Percentiles rank a stretch among this genome's conserved stretches.
Evolutionary conservation across 2,797 vertebrate genomes (phyloP).

Genomic region (Pitangus sulphuratus): DNA sequence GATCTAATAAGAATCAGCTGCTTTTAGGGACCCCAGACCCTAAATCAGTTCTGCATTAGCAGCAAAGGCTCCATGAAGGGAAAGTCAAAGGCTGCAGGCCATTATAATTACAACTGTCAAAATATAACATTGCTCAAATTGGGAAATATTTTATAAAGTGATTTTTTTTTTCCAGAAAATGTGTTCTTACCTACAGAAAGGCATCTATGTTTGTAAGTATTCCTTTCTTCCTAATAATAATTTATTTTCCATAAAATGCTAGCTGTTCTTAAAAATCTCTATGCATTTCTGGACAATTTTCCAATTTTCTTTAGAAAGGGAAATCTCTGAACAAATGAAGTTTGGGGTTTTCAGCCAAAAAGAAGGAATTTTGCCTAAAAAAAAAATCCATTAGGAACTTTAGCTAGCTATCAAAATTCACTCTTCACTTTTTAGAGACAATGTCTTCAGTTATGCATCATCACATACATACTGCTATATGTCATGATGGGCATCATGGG

Average conservation of each 20-base stretch:
- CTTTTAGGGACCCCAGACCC: slow-evolving; percentile 18
- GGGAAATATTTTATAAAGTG: slow-evolving; percentile 1
- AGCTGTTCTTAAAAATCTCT: not conserved
- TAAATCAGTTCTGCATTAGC: slow-evolving; percentile 76
- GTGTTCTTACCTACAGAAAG: not conserved
- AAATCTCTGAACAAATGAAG: not conserved
- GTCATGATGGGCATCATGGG: not conserved
- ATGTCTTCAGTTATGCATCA: not conserved
- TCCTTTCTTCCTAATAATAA: not conserved
- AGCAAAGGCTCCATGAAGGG: slow-evolving; percentile 69
- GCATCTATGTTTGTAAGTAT: not conserved
- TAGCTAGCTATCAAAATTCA: not conserved
- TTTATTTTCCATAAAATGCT: not conserved
- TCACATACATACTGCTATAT: not conserved
- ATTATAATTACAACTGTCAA: slow-evolving; percentile 67
- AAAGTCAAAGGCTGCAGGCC: slow-evolving; percentile 70
- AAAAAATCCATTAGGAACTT: not conserved
- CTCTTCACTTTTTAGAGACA: not conserved
- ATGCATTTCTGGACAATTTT: not conserved
- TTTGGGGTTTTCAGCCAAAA: not conserved
- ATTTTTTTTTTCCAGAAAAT: not conserved
- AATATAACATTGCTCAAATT: slow-evolving; percentile 25
- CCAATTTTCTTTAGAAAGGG: not conserved
- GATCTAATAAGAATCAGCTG: slow-evolving; percentile 75
- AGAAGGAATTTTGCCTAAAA: not conserved